These are phyloP conservation scores for Serilophus lunatus DNA, from an alignment of 2,113 vertebrate genomes.

Conservation along the genomic window DNA sequence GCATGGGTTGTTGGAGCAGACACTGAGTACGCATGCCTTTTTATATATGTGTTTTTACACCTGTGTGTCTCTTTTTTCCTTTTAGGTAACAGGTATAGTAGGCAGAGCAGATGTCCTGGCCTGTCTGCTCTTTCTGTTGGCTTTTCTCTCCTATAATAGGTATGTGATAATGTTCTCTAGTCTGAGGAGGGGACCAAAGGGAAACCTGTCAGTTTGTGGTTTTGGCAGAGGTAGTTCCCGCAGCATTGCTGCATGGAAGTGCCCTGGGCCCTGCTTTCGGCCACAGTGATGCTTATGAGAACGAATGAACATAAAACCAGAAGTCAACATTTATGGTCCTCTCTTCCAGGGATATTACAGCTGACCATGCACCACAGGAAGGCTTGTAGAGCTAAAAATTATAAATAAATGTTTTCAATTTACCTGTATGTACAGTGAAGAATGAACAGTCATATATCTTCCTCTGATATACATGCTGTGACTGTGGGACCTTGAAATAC, in stretches of 20 bases:
- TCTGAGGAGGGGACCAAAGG: not conserved
- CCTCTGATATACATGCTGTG: not conserved
- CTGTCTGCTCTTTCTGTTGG: slow-evolving; percentile 90
- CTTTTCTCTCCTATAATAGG: slow-evolving; percentile 96
- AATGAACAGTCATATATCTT: not conserved
- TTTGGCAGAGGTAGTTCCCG: not conserved
- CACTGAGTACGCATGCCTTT: not conserved
- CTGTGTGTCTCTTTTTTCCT: not conserved
- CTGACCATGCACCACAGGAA: not conserved
- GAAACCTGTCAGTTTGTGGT: not conserved
- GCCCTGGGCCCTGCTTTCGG: not conserved
- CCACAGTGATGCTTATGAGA: rapidly evolving
- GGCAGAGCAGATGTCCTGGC: slow-evolving; percentile 94
- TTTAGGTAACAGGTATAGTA: slow-evolving; percentile 95
- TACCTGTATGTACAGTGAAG: not conserved
- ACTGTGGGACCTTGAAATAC: not conserved
- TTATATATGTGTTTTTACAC: not conserved
- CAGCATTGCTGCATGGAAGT: not conserved
- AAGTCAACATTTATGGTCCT: not conserved
- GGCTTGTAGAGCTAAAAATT: not conserved
- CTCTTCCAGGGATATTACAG: not conserved
- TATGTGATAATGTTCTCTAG: slow-evolving; percentile 45
- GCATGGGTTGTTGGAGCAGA: not conserved
- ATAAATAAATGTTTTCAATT: not conserved
- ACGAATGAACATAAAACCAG: not conserved